Evolutionary conservation across 2,797 vertebrate genomes (phyloP).

Genomic region (Limnodromus scolopaceus): DNA sequence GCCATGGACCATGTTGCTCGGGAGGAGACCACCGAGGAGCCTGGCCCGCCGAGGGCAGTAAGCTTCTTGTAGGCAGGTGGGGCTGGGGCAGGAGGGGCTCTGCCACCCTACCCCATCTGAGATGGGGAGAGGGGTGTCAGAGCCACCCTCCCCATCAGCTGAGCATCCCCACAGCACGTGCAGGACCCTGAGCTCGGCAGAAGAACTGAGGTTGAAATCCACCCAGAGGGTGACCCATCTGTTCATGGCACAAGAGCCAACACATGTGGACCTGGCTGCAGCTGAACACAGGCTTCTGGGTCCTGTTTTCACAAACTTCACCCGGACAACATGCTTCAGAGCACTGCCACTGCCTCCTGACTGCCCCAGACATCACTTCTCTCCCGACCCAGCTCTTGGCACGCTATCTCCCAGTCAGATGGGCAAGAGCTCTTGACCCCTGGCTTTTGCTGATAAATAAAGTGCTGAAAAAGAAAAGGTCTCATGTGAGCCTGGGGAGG

Average conservation of each 20-base stretch:
- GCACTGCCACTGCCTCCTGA: background rate
- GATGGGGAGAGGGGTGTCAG: rapidly evolving
- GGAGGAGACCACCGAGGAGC: background rate
- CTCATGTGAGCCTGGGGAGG: slow-evolving; percentile 62
- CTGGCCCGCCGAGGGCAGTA: rapidly evolving
- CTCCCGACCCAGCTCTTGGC: background rate
- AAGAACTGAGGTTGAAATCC: background rate
- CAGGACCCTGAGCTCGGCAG: background rate
- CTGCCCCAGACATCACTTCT: background rate
- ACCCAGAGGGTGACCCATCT: rapidly evolving
- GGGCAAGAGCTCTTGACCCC: slow-evolving; percentile 77
- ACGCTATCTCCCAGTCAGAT: background rate
- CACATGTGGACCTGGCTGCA: rapidly evolving
- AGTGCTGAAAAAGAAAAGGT: slow-evolving; percentile 62
- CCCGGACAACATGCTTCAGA: rapidly evolving
- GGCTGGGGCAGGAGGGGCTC: background rate
- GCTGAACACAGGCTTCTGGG: background rate
- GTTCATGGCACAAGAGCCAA: background rate
- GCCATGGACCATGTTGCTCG: rapidly evolving
- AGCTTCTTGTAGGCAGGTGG: background rate
- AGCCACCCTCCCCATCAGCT: rapidly evolving
- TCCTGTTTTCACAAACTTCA: background rate
- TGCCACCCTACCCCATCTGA: background rate
- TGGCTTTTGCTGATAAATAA: slow-evolving; percentile 69
- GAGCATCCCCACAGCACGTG: rapidly evolving